phyloP scores from a whole-genome alignment of 2,113 vertebrate genomes.

The Indicator maculatus region DNA sequence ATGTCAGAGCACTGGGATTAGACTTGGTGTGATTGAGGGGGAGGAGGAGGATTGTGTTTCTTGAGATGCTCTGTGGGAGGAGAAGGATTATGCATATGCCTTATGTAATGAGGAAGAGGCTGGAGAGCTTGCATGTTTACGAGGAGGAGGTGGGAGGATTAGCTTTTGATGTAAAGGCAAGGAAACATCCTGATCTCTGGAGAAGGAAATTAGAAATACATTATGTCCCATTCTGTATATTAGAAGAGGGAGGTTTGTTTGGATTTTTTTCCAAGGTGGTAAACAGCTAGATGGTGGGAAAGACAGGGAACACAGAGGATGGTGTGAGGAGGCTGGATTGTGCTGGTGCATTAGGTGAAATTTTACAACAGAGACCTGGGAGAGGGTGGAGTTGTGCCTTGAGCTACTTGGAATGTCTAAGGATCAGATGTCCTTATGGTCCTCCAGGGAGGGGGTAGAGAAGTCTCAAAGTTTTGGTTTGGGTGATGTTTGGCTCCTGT shows the following conservation, averaged over 20 bases:
- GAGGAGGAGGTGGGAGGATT: slow-evolving; percentile 31
- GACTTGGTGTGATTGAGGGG: slow-evolving; percentile 51
- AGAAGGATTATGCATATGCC: slow-evolving; percentile 60
- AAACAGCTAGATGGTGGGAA: background rate
- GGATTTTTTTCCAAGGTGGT: background rate
- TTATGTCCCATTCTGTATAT: background rate
- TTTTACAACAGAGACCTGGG: background rate
- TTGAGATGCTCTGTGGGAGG: slow-evolving; percentile 69
- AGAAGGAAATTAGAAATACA: background rate
- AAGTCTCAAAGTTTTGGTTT: background rate
- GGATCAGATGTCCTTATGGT: background rate
- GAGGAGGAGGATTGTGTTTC: slow-evolving; percentile 60
- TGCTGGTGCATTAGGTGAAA: background rate
- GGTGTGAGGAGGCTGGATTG: background rate
- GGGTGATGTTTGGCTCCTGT: background rate
- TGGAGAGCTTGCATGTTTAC: slow-evolving; percentile 30
- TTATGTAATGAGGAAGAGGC: slow-evolving; percentile 64
- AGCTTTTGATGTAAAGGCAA: slow-evolving; percentile 42
- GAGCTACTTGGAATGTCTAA: background rate
- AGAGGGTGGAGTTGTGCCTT: background rate
- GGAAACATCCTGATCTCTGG: background rate
- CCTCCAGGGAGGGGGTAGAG: background rate
- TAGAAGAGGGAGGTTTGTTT: background rate
- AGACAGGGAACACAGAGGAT: background rate
- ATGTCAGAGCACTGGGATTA: slow-evolving; percentile 60